Evolutionary conservation across 2,888 invertebrate genomes (phyloP).

Genomic region (Morinoia aosen): DNA sequence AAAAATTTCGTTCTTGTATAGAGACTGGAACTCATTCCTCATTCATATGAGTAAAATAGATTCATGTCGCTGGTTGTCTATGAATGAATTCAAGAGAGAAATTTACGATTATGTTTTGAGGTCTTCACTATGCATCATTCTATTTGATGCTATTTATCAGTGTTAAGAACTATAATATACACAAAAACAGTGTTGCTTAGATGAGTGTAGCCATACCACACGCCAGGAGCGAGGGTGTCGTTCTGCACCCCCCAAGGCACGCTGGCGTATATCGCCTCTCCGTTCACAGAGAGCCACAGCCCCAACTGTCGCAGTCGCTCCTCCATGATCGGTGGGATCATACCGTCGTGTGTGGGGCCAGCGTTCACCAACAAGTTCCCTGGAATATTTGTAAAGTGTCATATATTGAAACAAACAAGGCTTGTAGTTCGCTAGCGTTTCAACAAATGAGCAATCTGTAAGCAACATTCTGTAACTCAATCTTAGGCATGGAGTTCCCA

Average conservation of each 20-base stretch:
- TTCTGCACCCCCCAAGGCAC: conserved; percentile 87
- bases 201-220: conserved; percentile 60
- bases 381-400: not conserved
- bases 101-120: no score
- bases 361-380: conserved; percentile 88
- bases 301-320: conserved; percentile 84
- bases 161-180: no score
- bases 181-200: no score
- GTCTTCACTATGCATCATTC: no score
- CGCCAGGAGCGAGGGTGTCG: conserved; percentile 78
- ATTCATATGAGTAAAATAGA: no score
- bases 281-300: conserved; percentile 85
- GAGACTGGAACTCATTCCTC: no score
- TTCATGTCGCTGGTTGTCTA: no score
- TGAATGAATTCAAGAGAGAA: no score
- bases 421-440: not conserved
- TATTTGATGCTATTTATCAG: no score
- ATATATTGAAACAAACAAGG: not conserved
- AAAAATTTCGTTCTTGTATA: no score
- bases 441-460: not conserved
- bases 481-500: not conserved
- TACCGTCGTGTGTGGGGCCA: conserved; percentile 91
- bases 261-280: conserved; percentile 86
- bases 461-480: not conserved
- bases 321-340: conserved; percentile 85